A percentile compares a stretch with the other conserved stretches of the same genome.
These are phyloP conservation scores for Deroplatys truncata DNA, from an alignment of 2,888 invertebrate genomes.

Conservation along the genomic window DNA sequence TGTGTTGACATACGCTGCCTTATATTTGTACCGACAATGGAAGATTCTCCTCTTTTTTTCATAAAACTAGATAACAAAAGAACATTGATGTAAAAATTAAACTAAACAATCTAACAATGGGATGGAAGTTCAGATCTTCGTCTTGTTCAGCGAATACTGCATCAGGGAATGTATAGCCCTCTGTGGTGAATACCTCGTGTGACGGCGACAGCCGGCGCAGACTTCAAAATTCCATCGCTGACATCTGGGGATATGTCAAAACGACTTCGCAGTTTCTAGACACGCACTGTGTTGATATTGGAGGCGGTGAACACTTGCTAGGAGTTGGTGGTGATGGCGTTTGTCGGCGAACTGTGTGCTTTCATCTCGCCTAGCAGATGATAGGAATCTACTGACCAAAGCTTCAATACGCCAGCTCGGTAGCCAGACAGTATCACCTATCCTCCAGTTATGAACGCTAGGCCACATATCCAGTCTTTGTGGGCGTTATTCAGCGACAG, in stretches of 20 bases:
- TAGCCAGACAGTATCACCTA: conserved; percentile 68
- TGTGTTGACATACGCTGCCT: neutral
- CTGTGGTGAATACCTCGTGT: neutral
- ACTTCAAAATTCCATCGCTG: conserved; percentile 17
- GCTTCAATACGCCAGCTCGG: conserved; percentile 68
- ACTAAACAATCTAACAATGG: neutral
- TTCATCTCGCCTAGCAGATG: conserved; percentile 64
- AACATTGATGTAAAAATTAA: neutral
- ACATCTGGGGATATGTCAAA: conserved; percentile 29
- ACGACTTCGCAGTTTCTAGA: conserved; percentile 33
- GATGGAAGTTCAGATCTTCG: neutral
- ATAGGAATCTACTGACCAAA: conserved; percentile 70
- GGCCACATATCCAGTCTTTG: conserved; percentile 81
- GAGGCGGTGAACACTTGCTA: conserved; percentile 73
- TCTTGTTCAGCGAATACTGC: neutral
- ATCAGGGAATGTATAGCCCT: too few species aligned
- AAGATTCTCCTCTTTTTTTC: neutral
- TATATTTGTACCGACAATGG: too few species aligned
- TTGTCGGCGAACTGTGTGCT: conserved; percentile 64
- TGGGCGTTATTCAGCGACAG: conserved; percentile 78
- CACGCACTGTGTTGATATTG: conserved; percentile 46
- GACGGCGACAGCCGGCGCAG: neutral
- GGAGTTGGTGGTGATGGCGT: conserved; percentile 62
- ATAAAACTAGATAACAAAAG: neutral
- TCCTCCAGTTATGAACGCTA: conserved; percentile 51